Base-by-base conservation (phyloP, 2,888 invertebrate genomes). In the Melolontha melolontha region DNA sequence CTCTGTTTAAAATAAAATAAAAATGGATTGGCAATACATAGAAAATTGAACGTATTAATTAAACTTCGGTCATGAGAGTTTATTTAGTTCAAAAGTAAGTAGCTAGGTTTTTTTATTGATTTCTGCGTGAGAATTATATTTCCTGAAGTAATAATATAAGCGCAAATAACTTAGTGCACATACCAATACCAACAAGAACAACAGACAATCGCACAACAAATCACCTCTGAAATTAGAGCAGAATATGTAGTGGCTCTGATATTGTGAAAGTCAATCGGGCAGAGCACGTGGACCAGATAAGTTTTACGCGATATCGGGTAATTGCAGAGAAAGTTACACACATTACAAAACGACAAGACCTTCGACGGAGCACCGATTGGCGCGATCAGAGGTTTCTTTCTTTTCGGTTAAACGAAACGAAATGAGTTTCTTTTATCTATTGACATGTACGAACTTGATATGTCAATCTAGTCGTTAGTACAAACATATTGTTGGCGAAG, bases 361-460 rank as follows among this genome's bases (percentile, higher is more conserved):
- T 39, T 39, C 39, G 40, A 34, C 34, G 10, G 34, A 8, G 6
- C 34, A 34, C 8, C 2, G 8, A 34, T 34, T 8, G 8, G 16
- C 49, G 49, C 14, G 47, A 17, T 49, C 34, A 1, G 34, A 49
- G 44, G 8, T 12, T 27, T 22, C 12, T 57, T 57, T 57, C 57
- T 57, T 27, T 44, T 57, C 27, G n/a, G 34, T 47, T 34, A 34
- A 34, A 6, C 34, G 34, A 34, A 34, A 34, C 34, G 34, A 47
- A 34, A 62, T 34, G 11, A 49, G 59, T 62, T 62, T 62, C 59
- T 47, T 62, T 47, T 62, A 12, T 62, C 12, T 47, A 47, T 49
- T 47, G 47, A 62, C 34, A 62, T 62, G 59, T 62, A 29, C 16
- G 59, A 59, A 59, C 59, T 62, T 62, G 59, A 47, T 59, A 59